These are phyloP conservation scores for Thaumatotibia leucotreta DNA, from an alignment of 1,140 invertebrate genomes.

Conservation along the genomic window DNA sequence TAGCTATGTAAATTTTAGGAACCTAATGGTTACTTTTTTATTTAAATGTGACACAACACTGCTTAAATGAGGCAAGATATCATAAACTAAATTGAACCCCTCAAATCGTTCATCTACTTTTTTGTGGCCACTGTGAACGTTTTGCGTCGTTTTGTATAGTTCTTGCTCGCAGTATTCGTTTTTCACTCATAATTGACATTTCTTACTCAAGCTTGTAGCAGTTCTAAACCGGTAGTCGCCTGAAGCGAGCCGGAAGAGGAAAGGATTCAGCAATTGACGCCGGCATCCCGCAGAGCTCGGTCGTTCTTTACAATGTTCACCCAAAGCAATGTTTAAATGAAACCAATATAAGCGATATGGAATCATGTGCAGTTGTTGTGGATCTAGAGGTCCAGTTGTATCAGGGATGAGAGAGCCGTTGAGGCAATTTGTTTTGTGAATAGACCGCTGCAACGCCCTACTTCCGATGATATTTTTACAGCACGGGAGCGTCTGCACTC, in stretches of 20 bases:
- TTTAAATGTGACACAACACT: no score
- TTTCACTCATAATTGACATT: not conserved
- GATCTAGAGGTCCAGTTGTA: not conserved
- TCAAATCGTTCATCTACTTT: not conserved
- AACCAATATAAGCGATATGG: not conserved
- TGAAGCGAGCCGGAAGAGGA: slow-evolving; percentile 51
- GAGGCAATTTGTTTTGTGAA: not conserved
- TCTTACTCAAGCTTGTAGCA: not conserved
- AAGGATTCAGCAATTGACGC: slow-evolving; percentile 55
- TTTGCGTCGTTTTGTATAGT: not conserved
- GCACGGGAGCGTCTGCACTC: not conserved
- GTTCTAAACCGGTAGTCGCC: slow-evolving; percentile 32
- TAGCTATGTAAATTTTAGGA: no score
- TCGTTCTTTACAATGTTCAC: not conserved
- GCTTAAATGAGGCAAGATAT: no score
- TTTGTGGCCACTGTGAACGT: not conserved
- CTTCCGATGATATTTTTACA: slow-evolving; percentile 10
- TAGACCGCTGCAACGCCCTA: not conserved
- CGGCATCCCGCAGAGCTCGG: slow-evolving; percentile 32
- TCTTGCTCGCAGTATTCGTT: not conserved
- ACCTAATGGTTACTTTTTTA: no score
- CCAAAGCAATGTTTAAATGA: not conserved
- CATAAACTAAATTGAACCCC: no score
- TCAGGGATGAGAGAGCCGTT: not conserved
- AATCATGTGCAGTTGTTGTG: not conserved